Evolutionary conservation across 2,113 vertebrate species (phyloP).

Genomic region (Sapayoa aenigma): DNA sequence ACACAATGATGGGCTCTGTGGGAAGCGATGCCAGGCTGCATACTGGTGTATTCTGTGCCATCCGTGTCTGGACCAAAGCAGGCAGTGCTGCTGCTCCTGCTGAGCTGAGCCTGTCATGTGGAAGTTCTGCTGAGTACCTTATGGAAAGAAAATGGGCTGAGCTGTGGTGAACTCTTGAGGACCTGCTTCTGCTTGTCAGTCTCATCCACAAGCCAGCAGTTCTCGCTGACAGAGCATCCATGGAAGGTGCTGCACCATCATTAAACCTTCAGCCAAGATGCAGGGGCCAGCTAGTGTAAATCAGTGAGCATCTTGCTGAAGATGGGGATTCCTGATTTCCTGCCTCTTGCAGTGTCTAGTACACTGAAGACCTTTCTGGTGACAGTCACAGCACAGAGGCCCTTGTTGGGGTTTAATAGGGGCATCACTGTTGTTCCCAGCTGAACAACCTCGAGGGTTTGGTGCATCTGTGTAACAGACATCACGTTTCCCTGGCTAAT

Average conservation of each 20-base stretch:
- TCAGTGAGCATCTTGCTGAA: background rate
- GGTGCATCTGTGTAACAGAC: background rate
- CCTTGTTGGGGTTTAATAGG: background rate
- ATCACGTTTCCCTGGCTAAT: background rate
- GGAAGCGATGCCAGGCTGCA: background rate
- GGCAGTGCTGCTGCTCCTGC: background rate
- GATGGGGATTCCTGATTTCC: background rate
- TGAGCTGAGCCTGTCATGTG: rapidly evolving
- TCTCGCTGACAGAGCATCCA: background rate
- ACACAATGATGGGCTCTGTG: background rate
- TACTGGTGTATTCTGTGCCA: background rate
- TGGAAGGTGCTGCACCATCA: background rate
- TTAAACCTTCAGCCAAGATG: background rate
- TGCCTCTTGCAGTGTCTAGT: background rate
- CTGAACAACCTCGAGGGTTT: background rate
- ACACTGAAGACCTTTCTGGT: background rate
- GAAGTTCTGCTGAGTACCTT: background rate
- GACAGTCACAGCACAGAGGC: background rate
- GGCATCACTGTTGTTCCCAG: background rate
- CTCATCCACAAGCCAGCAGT: background rate
- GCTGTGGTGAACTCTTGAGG: background rate
- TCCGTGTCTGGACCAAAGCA: background rate
- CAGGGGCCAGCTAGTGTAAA: background rate
- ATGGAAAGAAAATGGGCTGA: background rate
- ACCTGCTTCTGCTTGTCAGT: background rate